Conservation (phyloP, 2,797 vertebrate genomes). For the Notoglanidium macrostoma region DNA sequence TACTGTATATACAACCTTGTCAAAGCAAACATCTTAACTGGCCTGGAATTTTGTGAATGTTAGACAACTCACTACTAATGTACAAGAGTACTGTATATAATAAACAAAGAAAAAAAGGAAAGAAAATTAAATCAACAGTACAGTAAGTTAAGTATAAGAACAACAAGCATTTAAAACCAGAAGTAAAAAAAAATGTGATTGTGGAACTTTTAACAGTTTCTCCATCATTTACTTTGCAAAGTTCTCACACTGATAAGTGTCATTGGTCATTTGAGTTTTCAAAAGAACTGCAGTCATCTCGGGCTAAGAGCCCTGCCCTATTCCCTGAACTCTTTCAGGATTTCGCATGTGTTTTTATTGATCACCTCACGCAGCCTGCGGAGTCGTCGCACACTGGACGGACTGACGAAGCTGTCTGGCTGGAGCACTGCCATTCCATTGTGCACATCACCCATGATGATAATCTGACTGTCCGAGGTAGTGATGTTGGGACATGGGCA, state of each 20-base stretch:
- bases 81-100: slow-evolving; percentile 43
- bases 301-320: slow-evolving; percentile 65
- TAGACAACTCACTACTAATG: slow-evolving; percentile 10
- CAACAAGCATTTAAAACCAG: background rate
- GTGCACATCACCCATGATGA: slow-evolving; percentile 92
- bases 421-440: slow-evolving; percentile 92
- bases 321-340: slow-evolving; percentile 88
- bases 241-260: slow-evolving; percentile 4
- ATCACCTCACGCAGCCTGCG: slow-evolving; percentile 90
- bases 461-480: slow-evolving; percentile 83
- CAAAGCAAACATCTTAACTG: slow-evolving; percentile 52
- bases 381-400: slow-evolving; percentile 81
- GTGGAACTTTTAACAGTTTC: slow-evolving; percentile 13
- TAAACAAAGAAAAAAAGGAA: slow-evolving; percentile 18
- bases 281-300: slow-evolving; percentile 30
- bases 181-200: background rate
- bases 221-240: slow-evolving; percentile 14
- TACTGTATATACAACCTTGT: slow-evolving; percentile 45
- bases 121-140: slow-evolving; percentile 4
- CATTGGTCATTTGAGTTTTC: background rate
- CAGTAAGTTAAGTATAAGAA: slow-evolving; percentile 7
- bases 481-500: slow-evolving; percentile 97
- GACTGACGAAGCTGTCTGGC: slow-evolving; percentile 89
- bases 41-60: slow-evolving; percentile 29
- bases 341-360: slow-evolving; percentile 94